Base-by-base conservation (phyloP, 2,888 invertebrate genomes). In the Cheilosia vernalis region DNA sequence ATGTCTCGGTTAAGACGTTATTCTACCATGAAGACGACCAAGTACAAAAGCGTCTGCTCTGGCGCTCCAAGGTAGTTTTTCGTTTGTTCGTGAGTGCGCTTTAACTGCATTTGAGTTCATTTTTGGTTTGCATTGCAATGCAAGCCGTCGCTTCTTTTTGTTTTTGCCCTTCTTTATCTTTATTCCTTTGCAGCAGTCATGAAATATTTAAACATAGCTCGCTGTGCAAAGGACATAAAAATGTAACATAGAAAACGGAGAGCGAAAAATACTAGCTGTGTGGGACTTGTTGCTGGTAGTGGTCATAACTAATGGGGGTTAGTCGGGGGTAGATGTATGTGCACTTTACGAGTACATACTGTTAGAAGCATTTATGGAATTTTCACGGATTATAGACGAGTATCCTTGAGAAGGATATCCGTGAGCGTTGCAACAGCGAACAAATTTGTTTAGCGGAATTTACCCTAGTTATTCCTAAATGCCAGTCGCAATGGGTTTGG, bases 41-140 rank as follows among this genome's bases (percentile, higher is more conserved):
- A 73, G 47, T 24, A 37, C 37, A 47, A 60, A 64, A 78, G 53
- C 19, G 56, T 63, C 63, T 51, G 33, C 53, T 61, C 37, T 21
- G 40, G 13, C 24, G 21, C 17, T 21, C 27, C 4, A 51, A 51
- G 58, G 56, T 21, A 53, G 19, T 44, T 64, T 58, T 60, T 70
- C 53, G 58, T 42, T 70, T 51, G 44, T 37, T 53, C 60, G 58
- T 73, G 74, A 80, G 74, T 80, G 63, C 61, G 80, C 74, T 61
- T 73, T 67, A 67, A 69, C 67, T 74, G 67, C 74, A 81, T 74
- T 67, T 81, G 74, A 60, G 61, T 74, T 63, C 67, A 60, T 64
- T 76, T 70, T 70, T 66, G 64, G 70, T 58, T 76, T 27, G 64
- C 37, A 69, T 58, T 44, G 63, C 37, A 76, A 44, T 27, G 76